Base-by-base conservation (phyloP, 2,888 invertebrate genomes). In the Leucophenga maculata region DNA sequence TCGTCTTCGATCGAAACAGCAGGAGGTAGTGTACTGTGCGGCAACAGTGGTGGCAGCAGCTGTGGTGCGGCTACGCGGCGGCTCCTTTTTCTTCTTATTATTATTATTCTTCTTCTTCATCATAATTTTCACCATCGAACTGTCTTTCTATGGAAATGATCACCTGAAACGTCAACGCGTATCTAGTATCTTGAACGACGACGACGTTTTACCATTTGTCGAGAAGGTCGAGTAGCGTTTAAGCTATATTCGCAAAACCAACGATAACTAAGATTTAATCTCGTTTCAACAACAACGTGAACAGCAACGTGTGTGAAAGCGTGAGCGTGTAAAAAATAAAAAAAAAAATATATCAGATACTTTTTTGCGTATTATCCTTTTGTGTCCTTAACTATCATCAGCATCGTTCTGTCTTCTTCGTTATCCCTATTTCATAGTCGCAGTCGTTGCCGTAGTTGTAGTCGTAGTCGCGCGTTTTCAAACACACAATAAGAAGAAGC, bases 1-100 rank as follows among this genome's bases (percentile, higher is more conserved):
- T 75, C 76, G 76, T 73, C 76, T 78, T 75, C 75, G 76, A 76
- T 74, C 76, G 79, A 75, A 77, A 77, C 65, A 68, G 71, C 73
- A 78, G 77, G 80, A 80, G 79, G 79, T 77, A 76, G 77, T 76
- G 74, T 77, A 80, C 77, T 80, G 74, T 74, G 75, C 74, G 77
- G 57, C 69, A 69, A 74, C 68, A 69, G 62, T 68, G 72, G 70
- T 69, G 69, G 64, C 69, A 31, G 69, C 65, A 68, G 74, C 69
- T 69, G 74, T 62, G 62, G 75, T 75, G 70, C 75, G 72, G 70
- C 54, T 73, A 65, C 74, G 68, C 59, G 70, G 68, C 67, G 68
- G 68, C 67, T 48, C 70, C 70, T 50, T 59, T 57, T 59, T 71
- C 48, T 55, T 68, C 46, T 39, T 39, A 18, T 44, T 67, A 55